phyloP scores from a whole-genome alignment of 2,113 vertebrate species.

The Nesoenas mayeri region DNA sequence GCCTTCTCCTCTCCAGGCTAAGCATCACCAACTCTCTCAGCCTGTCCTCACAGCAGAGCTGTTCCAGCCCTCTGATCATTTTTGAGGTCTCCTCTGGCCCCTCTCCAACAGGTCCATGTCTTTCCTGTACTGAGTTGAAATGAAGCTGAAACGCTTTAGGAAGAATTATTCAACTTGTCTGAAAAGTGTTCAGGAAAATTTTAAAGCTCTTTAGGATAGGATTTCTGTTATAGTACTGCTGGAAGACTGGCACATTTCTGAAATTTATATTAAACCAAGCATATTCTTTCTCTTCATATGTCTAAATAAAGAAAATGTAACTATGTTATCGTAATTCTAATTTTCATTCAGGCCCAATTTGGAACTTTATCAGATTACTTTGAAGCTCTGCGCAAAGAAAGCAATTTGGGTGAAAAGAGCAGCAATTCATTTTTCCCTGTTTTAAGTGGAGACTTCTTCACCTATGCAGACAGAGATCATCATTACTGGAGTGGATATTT shows the following conservation, averaged over 20 bases:
- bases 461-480: conserved; percentile 92
- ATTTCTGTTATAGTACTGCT: background rate
- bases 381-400: conserved; percentile 76
- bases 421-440: conserved; percentile 76
- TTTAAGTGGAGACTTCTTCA: conserved; percentile 93
- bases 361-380: conserved; percentile 94
- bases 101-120: background rate
- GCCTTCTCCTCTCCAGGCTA: background rate
- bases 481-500: conserved; percentile 97
- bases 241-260: background rate
- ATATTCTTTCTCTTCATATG: background rate
- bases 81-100: background rate
- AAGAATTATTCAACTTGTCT: background rate
- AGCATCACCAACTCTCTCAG: background rate
- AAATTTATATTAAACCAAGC: background rate
- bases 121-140: background rate
- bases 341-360: conserved; percentile 84
- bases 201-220: background rate
- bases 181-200: background rate
- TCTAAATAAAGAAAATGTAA: background rate
- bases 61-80: background rate
- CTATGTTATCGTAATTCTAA: background rate
- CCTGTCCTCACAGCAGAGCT: accelerated
- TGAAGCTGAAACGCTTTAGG: background rate
- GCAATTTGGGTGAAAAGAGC: conserved; percentile 39